Conservation (phyloP, 2,797 vertebrate species). For the Rousettus madagascariensis region DNA sequence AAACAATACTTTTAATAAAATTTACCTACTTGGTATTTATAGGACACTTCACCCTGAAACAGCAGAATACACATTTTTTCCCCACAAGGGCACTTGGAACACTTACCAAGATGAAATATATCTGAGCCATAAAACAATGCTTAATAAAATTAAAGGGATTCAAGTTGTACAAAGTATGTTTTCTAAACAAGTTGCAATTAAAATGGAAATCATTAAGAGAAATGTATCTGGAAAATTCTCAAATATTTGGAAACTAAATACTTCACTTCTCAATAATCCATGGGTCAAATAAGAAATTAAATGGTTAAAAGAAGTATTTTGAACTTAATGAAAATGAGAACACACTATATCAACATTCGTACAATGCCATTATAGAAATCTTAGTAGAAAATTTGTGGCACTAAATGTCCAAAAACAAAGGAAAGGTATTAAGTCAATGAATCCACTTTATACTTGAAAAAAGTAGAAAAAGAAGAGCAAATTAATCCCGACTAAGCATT, state of each 20-base stretch:
- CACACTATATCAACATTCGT: neutral
- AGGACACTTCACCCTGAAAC: neutral
- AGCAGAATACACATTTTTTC: neutral
- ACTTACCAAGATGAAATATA: neutral
- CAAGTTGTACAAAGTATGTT: neutral
- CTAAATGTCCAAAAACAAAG: neutral
- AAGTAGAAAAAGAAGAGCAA: neutral
- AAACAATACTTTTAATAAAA: neutral
- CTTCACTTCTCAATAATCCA: neutral
- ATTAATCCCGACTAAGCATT: neutral
- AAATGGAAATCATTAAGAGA: neutral
- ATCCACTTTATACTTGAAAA: neutral
- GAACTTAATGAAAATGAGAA: neutral
- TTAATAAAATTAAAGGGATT: neutral
- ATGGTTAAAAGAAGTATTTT: neutral
- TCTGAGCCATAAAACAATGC: neutral
- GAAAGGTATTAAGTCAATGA: neutral
- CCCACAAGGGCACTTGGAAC: neutral
- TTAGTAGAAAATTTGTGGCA: neutral
- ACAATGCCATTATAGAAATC: neutral
- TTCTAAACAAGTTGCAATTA: neutral
- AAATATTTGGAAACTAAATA: neutral
- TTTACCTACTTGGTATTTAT: neutral
- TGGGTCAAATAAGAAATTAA: neutral
- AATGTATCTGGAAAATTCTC: neutral